phyloP scores from a whole-genome alignment of 2,888 invertebrate species.

The Luperina testacea region DNA sequence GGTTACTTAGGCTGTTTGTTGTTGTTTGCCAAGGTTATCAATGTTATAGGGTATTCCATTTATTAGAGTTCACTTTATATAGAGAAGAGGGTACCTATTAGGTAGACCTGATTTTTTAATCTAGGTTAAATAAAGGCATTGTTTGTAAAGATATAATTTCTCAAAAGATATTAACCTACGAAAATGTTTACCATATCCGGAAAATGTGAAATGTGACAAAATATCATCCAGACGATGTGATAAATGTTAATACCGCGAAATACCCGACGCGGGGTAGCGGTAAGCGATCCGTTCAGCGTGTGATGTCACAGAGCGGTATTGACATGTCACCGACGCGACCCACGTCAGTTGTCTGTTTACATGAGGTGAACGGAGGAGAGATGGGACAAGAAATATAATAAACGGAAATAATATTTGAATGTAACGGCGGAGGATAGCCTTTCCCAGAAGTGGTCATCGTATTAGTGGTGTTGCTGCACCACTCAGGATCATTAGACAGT shows the following conservation, averaged over 20 bases:
- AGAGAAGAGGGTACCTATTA: too few relatives aligned
- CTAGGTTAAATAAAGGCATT: background rate
- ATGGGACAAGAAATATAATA: background rate
- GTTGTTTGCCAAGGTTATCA: background rate
- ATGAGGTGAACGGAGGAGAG: background rate
- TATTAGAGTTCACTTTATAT: background rate
- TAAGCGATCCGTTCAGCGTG: conserved; percentile 47
- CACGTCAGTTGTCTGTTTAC: too few relatives aligned
- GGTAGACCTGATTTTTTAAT: background rate
- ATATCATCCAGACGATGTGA: background rate
- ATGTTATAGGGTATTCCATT: background rate
- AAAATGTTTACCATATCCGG: background rate
- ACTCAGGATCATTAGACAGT: too few relatives aligned
- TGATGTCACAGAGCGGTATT: background rate
- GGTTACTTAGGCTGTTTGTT: background rate
- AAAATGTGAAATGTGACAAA: background rate
- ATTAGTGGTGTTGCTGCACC: too few relatives aligned
- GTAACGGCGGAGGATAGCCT: background rate
- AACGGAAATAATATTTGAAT: background rate
- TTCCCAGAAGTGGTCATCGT: background rate
- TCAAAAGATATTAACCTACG: background rate
- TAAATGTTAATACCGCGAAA: conserved; percentile 50
- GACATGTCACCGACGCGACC: too few relatives aligned
- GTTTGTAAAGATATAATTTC: background rate
- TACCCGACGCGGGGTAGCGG: conserved; percentile 31